Evolutionary conservation across 2,113 vertebrate genomes (phyloP).

Genomic region (Octodon degus): DNA sequence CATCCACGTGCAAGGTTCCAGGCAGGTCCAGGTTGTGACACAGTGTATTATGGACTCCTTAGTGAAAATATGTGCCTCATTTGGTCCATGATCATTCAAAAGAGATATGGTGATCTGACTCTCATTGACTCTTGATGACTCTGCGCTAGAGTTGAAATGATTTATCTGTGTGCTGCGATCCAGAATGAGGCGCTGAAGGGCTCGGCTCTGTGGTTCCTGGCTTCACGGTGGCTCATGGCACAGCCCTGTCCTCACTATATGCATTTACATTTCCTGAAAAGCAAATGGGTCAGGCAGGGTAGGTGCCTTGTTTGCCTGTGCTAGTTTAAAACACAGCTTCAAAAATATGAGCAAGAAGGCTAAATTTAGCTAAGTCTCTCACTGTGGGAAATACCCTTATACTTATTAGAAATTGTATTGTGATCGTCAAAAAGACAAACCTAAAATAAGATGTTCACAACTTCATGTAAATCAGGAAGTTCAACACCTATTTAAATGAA

Average conservation of each 20-base stretch:
- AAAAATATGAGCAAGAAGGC: neutral
- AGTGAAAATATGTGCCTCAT: neutral
- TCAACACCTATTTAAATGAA: constrained; percentile 27
- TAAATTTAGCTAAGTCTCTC: neutral
- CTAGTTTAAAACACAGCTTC: neutral
- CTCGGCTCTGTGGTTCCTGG: neutral
- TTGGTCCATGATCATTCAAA: neutral
- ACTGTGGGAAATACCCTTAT: neutral
- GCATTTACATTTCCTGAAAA: neutral
- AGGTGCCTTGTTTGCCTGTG: neutral
- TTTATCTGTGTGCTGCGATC: neutral
- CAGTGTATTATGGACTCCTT: neutral
- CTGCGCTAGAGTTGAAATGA: neutral
- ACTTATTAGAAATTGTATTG: neutral
- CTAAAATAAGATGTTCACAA: neutral
- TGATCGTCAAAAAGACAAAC: neutral
- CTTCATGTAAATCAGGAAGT: neutral
- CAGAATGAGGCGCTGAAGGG: neutral
- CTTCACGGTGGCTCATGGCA: rapidly evolving
- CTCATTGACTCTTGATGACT: neutral
- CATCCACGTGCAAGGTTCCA: neutral
- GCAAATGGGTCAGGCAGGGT: no score
- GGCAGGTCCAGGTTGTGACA: neutral
- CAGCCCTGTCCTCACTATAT: neutral
- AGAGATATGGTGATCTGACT: neutral